Percentiles rank a stretch among this genome's conserved stretches.
These are phyloP conservation scores for Asbolus verrucosus DNA, from an alignment of 1,140 invertebrate species.

Conservation along the genomic window DNA sequence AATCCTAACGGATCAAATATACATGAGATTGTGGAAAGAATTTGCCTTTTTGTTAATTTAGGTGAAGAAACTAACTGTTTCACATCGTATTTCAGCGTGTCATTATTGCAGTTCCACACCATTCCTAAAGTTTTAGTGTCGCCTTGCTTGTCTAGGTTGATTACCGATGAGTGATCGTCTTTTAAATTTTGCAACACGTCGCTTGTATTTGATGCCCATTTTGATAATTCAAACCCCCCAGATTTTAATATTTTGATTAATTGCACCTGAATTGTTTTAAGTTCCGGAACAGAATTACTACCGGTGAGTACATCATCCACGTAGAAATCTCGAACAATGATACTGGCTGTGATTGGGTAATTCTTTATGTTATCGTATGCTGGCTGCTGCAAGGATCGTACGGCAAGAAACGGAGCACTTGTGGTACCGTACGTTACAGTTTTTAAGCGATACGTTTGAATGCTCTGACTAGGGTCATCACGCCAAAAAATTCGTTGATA, in stretches of 20 bases:
- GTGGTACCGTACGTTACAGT: too few species aligned
- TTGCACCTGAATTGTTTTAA: slow-evolving; percentile 42
- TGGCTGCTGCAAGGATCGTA: too few species aligned
- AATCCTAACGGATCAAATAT: slow-evolving; percentile 63
- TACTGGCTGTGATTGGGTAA: too few species aligned
- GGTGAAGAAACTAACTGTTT: neutral
- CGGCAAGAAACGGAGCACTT: too few species aligned
- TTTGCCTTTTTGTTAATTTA: slow-evolving; percentile 36
- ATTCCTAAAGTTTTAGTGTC: slow-evolving; percentile 36
- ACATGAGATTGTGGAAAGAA: slow-evolving; percentile 18
- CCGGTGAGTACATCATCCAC: too few species aligned
- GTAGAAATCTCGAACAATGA: too few species aligned
- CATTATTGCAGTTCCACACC: slow-evolving; percentile 4
- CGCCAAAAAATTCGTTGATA: slow-evolving; percentile 64
- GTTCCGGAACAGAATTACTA: too few species aligned
- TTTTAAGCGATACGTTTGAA: too few species aligned
- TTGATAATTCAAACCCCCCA: slow-evolving; percentile 47
- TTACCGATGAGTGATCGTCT: neutral
- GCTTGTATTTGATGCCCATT: slow-evolving; percentile 46
- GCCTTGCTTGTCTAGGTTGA: neutral
- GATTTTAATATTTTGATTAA: slow-evolving; percentile 25
- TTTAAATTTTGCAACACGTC: neutral
- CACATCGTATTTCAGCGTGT: slow-evolving; percentile 8
- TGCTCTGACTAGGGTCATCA: too few species aligned
- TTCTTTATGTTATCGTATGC: too few species aligned